Evolutionary conservation across 2,888 invertebrate species (phyloP).

Genomic region (Lagria hirta): DNA sequence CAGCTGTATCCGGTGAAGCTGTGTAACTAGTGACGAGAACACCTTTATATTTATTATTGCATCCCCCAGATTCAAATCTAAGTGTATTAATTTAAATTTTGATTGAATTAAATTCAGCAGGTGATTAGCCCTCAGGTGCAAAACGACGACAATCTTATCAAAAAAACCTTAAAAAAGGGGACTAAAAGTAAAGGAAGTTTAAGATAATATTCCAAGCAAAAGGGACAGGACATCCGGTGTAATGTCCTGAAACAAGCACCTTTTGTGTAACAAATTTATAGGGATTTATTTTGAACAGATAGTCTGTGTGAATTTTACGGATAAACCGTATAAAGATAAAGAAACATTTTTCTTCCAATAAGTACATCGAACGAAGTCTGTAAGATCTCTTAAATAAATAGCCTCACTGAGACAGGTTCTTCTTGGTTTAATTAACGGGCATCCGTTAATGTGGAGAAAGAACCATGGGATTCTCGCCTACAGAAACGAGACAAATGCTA

Average conservation of each 20-base stretch:
- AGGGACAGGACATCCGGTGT: constrained; percentile 47
- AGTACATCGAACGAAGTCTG: constrained; percentile 33
- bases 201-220: constrained; percentile 47
- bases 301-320: constrained; percentile 6
- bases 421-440: constrained; percentile 47
- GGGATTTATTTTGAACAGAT: constrained; percentile 9
- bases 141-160: constrained; percentile 26
- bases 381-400: constrained; percentile 45
- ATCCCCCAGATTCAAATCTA: constrained; percentile 41
- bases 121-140: constrained; percentile 24
- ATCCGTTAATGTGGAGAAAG: constrained; percentile 43
- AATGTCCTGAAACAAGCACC: constrained; percentile 36
- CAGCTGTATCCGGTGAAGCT: constrained; percentile 55
- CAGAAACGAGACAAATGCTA: constrained; percentile 32
- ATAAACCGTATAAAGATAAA: constrained; percentile 16
- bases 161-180: constrained; percentile 22
- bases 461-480: constrained; percentile 13
- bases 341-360: constrained; percentile 22
- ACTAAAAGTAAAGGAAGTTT: constrained; percentile 45
- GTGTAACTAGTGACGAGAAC: constrained; percentile 40
- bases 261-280: constrained; percentile 21
- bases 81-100: constrained; percentile 32
- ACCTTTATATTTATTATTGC: constrained; percentile 40
- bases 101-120: constrained; percentile 14
- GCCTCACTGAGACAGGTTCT: constrained; percentile 42